Evolutionary conservation across 35 echinoderm and acorn worm species (phyloP), one percentile per base, ranked within the genome.

Genomic region (Acanthaster planci): DNA sequence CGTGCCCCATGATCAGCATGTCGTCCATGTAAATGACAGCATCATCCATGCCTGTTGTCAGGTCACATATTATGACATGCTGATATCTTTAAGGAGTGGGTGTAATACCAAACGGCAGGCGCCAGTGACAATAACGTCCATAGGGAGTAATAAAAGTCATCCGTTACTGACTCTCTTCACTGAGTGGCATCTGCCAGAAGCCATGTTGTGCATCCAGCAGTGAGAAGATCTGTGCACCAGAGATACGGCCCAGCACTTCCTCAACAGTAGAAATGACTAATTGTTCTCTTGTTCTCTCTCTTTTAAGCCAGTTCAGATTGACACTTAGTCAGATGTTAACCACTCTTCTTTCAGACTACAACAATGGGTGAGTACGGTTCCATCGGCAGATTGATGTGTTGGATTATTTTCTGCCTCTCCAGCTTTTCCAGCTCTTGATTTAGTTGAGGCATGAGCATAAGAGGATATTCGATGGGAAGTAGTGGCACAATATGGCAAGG

Each of bases 141-240:
- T 83, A 83, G 7, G 91, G 91, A 60, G 80, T 84, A 10, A 93
- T 83, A 36, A 93, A 93, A n/a, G 85, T 93, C 1, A 67, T 88
- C 14, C 83, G 30, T 40, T 83, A 23, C 18, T 87, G 37, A 22
- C 85, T 83, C 38, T 79, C 80, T 14, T 77, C 1, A 5, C 29
- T 26, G 17, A 93, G 40, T 1, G 85, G 79, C 9, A 93, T 83
- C 35, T 93, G 85, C 55, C 85, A 86, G 36, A 93, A 88, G 39
- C 91, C 80, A 18, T 36, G 80, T 56, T 92, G 87, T n/a, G 91
- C 86, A 79, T 93, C 91, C 0, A 93, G 67, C 39, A 84, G 87
- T 5, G 54, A 81, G 29, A 93, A 88, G 17, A 84, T 40, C 26
- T 80, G 82, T 10, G 79, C 91, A 53, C 80, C 60, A 35, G 35